Conservation (phyloP, 2,888 invertebrate species). For the Pollenia labialis region DNA sequence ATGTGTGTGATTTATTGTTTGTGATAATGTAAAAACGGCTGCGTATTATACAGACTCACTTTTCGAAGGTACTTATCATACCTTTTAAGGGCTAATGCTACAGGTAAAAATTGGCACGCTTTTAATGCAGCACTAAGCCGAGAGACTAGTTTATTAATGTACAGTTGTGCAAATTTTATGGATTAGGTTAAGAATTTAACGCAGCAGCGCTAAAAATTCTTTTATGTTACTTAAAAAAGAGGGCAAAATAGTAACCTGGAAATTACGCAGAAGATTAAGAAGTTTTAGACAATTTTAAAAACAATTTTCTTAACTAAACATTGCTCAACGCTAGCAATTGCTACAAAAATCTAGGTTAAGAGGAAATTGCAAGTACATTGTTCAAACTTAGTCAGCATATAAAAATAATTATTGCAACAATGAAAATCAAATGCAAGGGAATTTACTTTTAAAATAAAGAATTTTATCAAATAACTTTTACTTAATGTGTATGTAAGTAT, state of each 20-base stretch:
- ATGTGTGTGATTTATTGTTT: constrained; percentile 3
- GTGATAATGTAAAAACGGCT: constrained; percentile 54
- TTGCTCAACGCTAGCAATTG: constrained; percentile 3
- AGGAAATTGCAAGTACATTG: constrained; percentile 76
- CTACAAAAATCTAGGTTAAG: constrained; percentile 76
- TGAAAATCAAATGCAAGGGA: constrained; percentile 16
- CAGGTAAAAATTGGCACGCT: constrained; percentile 34
- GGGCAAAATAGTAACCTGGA: no score
- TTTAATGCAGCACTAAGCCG: constrained; percentile 6
- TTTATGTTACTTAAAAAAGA: not conserved
- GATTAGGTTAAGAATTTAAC: not conserved
- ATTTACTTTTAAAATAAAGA: not conserved
- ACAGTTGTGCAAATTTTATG: constrained; percentile 50
- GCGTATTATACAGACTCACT: constrained; percentile 19
- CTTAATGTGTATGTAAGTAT: not conserved
- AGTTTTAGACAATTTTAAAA: not conserved
- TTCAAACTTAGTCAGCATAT: constrained; percentile 65
- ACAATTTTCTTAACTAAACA: constrained; percentile 19
- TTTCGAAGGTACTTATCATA: not conserved
- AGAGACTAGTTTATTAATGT: not conserved
- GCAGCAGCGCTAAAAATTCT: not conserved
- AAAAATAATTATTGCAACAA: constrained; percentile 4
- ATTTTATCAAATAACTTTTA: not conserved
- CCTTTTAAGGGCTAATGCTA: not conserved
- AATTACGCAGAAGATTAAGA: no score